Conservation (phyloP, 2,888 invertebrate species). For the Cataglyphis albicans region DNA sequence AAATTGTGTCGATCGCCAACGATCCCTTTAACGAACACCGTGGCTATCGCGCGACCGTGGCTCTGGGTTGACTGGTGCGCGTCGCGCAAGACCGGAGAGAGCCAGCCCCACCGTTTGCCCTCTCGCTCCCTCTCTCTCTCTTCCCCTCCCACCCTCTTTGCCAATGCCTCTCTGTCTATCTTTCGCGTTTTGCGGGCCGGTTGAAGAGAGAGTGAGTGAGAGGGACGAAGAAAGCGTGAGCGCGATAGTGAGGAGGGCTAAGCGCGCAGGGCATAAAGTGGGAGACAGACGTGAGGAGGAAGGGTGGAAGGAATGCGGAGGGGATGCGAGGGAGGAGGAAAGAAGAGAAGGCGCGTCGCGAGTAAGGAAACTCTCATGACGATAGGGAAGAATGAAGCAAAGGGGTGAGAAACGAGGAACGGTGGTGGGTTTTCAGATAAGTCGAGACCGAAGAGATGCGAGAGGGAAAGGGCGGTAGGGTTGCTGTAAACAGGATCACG, state of each 20-base stretch:
- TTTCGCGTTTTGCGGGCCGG: conserved; percentile 52
- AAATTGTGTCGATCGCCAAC: conserved; percentile 67
- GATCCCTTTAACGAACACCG: conserved; percentile 73
- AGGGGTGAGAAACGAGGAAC: conserved; percentile 38
- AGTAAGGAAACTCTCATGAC: conserved; percentile 53
- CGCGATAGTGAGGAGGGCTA: conserved; percentile 56
- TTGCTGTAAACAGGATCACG: conserved; percentile 71
- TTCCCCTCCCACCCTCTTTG: conserved; percentile 40
- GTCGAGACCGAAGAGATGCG: conserved; percentile 52
- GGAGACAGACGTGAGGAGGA: conserved; percentile 45
- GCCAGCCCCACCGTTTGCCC: conserved; percentile 84
- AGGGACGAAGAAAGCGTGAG: conserved; percentile 60
- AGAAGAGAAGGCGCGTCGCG: conserved; percentile 48
- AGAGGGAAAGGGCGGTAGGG: conserved; percentile 53
- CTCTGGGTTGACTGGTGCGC: conserved; percentile 85
- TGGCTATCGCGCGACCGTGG: conserved; percentile 84
- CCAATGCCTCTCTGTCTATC: conserved; percentile 48
- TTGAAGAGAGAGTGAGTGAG: conserved; percentile 61
- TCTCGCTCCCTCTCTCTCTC: conserved; percentile 62
- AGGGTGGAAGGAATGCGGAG: conserved; percentile 55
- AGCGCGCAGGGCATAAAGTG: conserved; percentile 57
- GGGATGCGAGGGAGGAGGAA: conserved; percentile 44
- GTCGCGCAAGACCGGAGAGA: conserved; percentile 85
- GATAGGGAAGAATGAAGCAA: conserved; percentile 39
- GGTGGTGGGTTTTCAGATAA: conserved; percentile 55